These are phyloP conservation scores for Leptobrachium leishanense DNA, from an alignment of 2,113 vertebrate species.

Conservation along the genomic window DNA sequence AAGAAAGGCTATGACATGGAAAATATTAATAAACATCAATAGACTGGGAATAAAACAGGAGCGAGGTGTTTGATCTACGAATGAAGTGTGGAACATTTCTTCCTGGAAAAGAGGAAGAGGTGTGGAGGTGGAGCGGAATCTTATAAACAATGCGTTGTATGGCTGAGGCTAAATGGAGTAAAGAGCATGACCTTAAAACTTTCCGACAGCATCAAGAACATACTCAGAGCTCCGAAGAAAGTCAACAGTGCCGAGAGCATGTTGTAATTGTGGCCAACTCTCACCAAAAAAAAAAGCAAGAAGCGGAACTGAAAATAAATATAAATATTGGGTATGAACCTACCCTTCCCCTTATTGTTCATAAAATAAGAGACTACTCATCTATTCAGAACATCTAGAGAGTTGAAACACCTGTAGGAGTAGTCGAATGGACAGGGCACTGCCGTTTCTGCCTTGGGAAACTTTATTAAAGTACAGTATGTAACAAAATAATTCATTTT, in stretches of 20 bases:
- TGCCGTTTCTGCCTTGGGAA: no score
- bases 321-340: no score
- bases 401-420: no score
- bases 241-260: not conserved
- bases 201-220: conserved; percentile 13
- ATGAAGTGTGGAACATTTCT: conserved; percentile 46
- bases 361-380: no score
- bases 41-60: conserved; percentile 39
- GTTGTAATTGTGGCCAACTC: no score
- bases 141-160: conserved; percentile 34
- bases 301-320: not conserved
- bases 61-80: conserved; percentile 46
- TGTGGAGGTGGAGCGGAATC: conserved; percentile 16
- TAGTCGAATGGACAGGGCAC: no score
- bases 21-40: conserved; percentile 50
- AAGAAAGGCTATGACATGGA: conserved; percentile 42
- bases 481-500: no score
- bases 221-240: not conserved
- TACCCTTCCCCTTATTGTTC: no score
- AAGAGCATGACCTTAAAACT: conserved; percentile 37
- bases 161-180: conserved; percentile 20
- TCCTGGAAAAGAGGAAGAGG: conserved; percentile 45
- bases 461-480: no score
- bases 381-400: no score
- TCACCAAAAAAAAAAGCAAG: not conserved